Conservation (phyloP, 2,797 vertebrate genomes). For the Sebastes ruberrimus region DNA sequence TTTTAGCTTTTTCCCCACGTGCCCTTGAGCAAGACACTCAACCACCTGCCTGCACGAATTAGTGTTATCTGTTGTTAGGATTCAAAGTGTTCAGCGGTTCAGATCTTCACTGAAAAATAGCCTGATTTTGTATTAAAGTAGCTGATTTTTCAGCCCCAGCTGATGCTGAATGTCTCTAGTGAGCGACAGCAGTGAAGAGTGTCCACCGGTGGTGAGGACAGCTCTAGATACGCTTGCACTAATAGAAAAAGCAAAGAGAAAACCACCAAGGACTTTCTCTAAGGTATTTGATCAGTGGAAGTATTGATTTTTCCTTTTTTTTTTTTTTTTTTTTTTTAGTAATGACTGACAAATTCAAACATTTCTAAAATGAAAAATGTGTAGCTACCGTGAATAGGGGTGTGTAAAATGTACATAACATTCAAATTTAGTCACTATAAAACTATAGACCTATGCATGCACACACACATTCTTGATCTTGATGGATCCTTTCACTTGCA, state of each 20-base stretch:
- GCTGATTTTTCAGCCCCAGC: neutral
- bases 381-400: neutral
- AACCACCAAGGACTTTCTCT: neutral
- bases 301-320: neutral
- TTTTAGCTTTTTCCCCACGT: conserved; percentile 35
- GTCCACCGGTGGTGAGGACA: neutral
- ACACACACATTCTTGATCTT: conserved; percentile 7
- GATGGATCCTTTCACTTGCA: neutral
- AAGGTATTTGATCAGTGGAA: neutral
- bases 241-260: neutral
- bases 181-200: neutral
- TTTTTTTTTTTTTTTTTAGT: neutral
- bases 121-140: neutral
- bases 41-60: conserved; percentile 12
- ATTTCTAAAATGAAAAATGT: neutral
- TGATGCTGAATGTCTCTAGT: neutral
- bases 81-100: neutral
- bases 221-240: neutral
- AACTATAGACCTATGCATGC: neutral
- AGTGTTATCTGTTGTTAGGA: neutral
- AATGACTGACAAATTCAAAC: neutral
- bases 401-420: neutral
- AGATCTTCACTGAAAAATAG: neutral
- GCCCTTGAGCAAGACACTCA: conserved; percentile 53
- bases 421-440: neutral